A percentile compares a stretch with the other conserved stretches of the same genome.
phyloP scores from a whole-genome alignment of 2,888 invertebrate species.

The Crossocerus cetratus region DNA sequence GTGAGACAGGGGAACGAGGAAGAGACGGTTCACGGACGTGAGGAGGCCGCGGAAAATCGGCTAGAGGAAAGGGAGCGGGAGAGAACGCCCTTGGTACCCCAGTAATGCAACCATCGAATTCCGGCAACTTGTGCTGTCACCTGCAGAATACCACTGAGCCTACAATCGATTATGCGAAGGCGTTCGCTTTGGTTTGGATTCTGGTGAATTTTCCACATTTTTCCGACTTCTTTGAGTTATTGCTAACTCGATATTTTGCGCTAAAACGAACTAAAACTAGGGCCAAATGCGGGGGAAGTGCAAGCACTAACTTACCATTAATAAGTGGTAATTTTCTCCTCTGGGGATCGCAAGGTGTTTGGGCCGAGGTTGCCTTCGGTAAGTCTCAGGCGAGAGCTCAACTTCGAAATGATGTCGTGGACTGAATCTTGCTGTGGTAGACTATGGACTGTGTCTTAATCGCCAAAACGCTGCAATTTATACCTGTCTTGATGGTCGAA shows the following conservation, averaged over 20 bases:
- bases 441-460: too few species aligned
- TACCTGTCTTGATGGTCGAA: too few species aligned
- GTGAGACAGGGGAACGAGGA: constrained; percentile 10
- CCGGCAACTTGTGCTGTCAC: constrained; percentile 65
- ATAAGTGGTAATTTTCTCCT: too few species aligned
- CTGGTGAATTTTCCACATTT: background rate
- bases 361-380: too few species aligned
- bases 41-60: constrained; percentile 6
- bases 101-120: constrained; percentile 65
- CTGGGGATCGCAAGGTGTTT: too few species aligned
- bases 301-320: too few species aligned
- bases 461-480: too few species aligned
- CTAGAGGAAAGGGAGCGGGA: constrained; percentile 42
- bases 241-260: background rate
- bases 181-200: background rate
- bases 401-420: too few species aligned
- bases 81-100: constrained; percentile 51
- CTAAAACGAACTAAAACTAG: too few species aligned
- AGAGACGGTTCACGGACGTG: background rate
- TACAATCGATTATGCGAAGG: constrained; percentile 4
- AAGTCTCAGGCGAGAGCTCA: too few species aligned
- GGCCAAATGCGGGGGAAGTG: too few species aligned
- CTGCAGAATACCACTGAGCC: constrained; percentile 53
- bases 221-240: background rate
- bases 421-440: too few species aligned